These are phyloP conservation scores for Malurus splendens DNA, from an alignment of 2,797 vertebrate species.

Conservation along the genomic window DNA sequence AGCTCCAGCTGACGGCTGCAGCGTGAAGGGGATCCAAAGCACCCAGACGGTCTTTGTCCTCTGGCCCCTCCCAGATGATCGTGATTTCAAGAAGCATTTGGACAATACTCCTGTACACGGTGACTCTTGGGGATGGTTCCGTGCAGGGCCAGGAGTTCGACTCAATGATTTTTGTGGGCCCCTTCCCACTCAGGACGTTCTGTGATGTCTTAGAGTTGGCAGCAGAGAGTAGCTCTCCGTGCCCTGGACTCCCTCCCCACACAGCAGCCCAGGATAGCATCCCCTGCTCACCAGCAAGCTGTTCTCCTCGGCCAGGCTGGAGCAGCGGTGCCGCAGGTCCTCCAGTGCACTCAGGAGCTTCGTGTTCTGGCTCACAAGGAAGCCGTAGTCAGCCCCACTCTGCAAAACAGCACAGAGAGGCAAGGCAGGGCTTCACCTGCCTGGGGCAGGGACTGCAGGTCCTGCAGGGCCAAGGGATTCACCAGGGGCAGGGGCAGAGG, in stretches of 20 bases:
- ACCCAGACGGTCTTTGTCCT: not conserved
- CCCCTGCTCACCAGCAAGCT: slow-evolving; percentile 83
- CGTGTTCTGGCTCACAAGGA: slow-evolving; percentile 83
- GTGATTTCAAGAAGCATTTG: not conserved
- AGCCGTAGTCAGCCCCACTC: slow-evolving; percentile 40
- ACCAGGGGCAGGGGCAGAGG: not conserved
- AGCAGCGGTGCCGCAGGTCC: slow-evolving; percentile 85
- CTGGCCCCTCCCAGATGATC: not conserved
- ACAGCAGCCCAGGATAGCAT: accelerated
- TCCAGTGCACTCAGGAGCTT: slow-evolving; percentile 85
- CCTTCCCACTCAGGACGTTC: not conserved
- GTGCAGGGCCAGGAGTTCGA: not conserved
- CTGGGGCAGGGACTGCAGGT: not conserved
- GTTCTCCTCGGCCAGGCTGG: slow-evolving; percentile 88
- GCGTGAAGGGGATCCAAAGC: not conserved
- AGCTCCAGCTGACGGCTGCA: accelerated
- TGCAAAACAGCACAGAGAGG: not conserved
- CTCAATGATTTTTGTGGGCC: accelerated
- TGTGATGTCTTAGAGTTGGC: not conserved
- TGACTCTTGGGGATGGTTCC: not conserved
- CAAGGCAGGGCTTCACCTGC: not conserved
- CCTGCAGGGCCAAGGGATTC: not conserved
- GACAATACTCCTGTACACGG: not conserved
- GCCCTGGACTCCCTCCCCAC: not conserved
- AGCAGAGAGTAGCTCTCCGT: not conserved